phyloP scores from a whole-genome alignment of 2,113 vertebrate genomes.

The Amblyornis subalaris region DNA sequence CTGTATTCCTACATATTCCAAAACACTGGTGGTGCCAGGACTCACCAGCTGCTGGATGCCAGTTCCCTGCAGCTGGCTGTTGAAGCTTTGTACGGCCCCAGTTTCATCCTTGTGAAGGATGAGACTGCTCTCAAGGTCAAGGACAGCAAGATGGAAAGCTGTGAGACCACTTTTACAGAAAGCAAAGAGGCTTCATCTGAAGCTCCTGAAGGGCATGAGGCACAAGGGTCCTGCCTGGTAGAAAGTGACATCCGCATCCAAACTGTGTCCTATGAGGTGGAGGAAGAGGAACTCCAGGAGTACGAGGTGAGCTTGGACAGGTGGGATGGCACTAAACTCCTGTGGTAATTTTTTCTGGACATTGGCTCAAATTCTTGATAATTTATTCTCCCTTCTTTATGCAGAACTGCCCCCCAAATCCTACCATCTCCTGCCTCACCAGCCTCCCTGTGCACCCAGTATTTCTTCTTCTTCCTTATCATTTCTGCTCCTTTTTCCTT shows the following conservation, averaged over 20 bases:
- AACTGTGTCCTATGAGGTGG: conserved; percentile 92
- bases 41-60: conserved; percentile 88
- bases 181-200: conserved; percentile 75
- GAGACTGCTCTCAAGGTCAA: conserved; percentile 82
- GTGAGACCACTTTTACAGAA: conserved; percentile 93
- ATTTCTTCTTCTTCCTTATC: not conserved
- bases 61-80: conserved; percentile 89
- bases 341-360: not conserved
- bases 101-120: conserved; percentile 85
- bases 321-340: not conserved
- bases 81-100: conserved; percentile 86
- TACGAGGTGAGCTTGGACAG: conserved; percentile 78
- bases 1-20: conserved; percentile 86
- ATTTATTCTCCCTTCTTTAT: not conserved
- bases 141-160: conserved; percentile 88
- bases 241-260: conserved; percentile 88
- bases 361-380: not conserved
- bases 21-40: conserved; percentile 64
- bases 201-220: conserved; percentile 64
- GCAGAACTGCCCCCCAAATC: not conserved
- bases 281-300: conserved; percentile 90
- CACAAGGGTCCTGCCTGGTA: conserved; percentile 63
- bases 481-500: not conserved
- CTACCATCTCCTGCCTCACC: not conserved
- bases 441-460: not conserved